Evolutionary conservation across 2,113 vertebrate species (phyloP).

Genomic region (Raja brachyura): DNA sequence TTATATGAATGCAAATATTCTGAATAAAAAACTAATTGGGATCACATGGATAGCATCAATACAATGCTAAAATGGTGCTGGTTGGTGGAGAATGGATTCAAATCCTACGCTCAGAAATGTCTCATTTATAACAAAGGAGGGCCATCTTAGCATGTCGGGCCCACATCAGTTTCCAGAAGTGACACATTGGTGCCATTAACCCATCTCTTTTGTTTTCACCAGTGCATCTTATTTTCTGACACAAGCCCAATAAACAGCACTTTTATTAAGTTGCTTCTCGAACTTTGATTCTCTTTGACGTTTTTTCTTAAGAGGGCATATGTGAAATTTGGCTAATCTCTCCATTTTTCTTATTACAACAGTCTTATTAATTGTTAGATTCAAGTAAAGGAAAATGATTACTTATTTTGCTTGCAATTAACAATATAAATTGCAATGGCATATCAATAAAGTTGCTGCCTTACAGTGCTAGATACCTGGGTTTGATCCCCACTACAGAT

Average conservation of each 20-base stretch:
- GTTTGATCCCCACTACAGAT: too few species aligned
- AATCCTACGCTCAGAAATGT: background rate
- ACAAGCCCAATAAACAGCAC: too few species aligned
- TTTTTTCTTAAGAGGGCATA: background rate
- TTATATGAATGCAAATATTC: background rate
- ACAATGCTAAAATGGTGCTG: background rate
- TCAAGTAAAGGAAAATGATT: background rate
- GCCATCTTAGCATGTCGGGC: too few species aligned
- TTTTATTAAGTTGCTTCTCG: background rate
- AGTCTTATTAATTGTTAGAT: background rate
- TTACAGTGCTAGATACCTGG: too few species aligned
- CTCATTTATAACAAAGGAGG: too few species aligned
- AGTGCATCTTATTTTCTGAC: too few species aligned
- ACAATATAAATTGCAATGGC: background rate
- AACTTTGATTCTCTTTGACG: background rate
- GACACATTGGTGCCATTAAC: too few species aligned
- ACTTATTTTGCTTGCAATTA: background rate
- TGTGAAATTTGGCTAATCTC: background rate
- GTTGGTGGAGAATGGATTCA: background rate
- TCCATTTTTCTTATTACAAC: background rate
- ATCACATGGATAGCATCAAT: background rate
- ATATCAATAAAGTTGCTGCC: too few species aligned
- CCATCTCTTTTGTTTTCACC: too few species aligned
- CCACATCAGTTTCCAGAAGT: too few species aligned
- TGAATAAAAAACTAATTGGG: background rate